Evolutionary conservation across 2,113 vertebrate genomes (phyloP).

Genomic region (Otus sunia): DNA sequence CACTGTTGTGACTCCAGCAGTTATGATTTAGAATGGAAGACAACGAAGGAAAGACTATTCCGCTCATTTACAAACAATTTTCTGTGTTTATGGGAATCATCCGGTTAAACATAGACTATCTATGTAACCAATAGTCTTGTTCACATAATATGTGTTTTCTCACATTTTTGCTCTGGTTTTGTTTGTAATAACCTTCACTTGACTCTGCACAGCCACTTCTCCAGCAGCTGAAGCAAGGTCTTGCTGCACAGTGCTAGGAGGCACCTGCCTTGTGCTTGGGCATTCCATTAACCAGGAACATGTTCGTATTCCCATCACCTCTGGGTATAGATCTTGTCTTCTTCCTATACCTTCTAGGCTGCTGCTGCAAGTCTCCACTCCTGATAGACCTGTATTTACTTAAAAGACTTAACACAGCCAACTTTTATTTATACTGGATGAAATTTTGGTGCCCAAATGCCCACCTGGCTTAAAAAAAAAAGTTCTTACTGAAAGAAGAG

Average conservation of each 20-base stretch:
- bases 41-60: neutral
- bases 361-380: no score
- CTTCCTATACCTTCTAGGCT: neutral
- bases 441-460: neutral
- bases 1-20: neutral
- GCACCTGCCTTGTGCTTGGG: constrained; percentile 63
- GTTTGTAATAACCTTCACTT: neutral
- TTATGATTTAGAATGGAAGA: neutral
- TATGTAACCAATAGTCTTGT: neutral
- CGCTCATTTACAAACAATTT: neutral
- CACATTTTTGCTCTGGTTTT: neutral
- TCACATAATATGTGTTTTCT: neutral
- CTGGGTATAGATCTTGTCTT: neutral
- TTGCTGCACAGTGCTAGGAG: neutral
- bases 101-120: neutral
- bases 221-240: neutral
- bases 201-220: neutral
- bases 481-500: neutral
- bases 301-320: neutral
- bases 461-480: neutral
- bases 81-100: neutral
- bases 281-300: neutral
- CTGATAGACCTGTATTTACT: no score
- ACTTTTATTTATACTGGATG: no score
- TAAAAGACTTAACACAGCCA: no score